phyloP scores from a whole-genome alignment of 2,797 vertebrate genomes.

The Lithobates sylvaticus region DNA sequence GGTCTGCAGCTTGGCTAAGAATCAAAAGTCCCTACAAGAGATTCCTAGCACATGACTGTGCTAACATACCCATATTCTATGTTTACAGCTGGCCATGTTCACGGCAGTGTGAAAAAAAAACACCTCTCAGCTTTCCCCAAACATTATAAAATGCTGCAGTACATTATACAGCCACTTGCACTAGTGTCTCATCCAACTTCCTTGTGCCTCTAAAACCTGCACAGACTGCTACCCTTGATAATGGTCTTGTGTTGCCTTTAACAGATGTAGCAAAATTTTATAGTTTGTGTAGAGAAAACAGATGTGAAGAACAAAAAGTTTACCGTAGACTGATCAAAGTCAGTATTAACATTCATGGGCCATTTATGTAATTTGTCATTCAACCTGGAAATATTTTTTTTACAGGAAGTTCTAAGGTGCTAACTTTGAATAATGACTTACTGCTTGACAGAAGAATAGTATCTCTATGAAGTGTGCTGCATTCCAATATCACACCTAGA shows the following conservation, averaged over 20 bases:
- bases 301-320: background rate
- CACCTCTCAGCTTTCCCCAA: background rate
- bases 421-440: background rate
- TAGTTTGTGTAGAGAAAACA: slow-evolving; percentile 15
- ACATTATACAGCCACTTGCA: slow-evolving; percentile 51
- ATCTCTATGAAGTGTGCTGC: background rate
- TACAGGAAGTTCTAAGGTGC: slow-evolving; percentile 10
- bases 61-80: background rate
- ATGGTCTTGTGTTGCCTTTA: slow-evolving; percentile 29
- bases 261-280: slow-evolving; percentile 45
- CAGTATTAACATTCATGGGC: no score
- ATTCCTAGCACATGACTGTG: background rate
- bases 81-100: background rate
- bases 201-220: slow-evolving; percentile 58
- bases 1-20: background rate
- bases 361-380: background rate
- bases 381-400: background rate
- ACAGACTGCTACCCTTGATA: slow-evolving; percentile 18
- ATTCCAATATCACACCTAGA: no score
- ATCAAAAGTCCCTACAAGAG: background rate
- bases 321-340: no score
- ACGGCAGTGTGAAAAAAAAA: background rate
- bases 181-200: slow-evolving; percentile 42
- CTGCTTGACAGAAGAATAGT: background rate
- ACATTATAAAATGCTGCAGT: slow-evolving; percentile 51